Evolutionary conservation across 2,113 vertebrate species (phyloP).

Genomic region (Rhabdomys dilectus): DNA sequence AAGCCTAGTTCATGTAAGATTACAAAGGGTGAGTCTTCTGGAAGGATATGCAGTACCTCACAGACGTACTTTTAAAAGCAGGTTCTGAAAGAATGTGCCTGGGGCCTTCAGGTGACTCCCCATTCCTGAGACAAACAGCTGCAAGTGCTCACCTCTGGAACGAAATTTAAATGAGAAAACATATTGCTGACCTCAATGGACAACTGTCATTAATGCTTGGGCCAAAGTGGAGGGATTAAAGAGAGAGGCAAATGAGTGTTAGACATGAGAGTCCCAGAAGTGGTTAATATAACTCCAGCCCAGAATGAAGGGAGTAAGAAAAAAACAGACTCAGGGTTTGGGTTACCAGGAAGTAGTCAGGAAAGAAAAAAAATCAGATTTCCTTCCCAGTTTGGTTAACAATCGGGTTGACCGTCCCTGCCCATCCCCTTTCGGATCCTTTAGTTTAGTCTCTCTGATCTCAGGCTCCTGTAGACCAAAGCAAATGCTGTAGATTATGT

Average conservation of each 20-base stretch:
- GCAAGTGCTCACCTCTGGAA: background rate
- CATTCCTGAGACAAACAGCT: background rate
- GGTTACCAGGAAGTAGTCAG: background rate
- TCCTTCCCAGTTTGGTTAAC: background rate
- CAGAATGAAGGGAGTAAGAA: background rate
- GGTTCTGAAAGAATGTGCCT: background rate
- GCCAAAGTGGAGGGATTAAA: background rate
- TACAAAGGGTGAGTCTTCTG: slow-evolving; percentile 2
- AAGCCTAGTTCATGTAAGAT: background rate
- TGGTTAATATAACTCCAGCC: background rate
- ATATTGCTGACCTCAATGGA: background rate
- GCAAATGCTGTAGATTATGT: background rate
- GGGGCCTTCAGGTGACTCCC: background rate
- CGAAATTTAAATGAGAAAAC: background rate
- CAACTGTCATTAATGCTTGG: background rate
- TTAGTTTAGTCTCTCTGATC: background rate
- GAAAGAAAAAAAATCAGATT: background rate
- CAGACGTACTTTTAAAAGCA: background rate
- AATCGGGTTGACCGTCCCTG: background rate
- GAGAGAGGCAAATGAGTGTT: background rate
- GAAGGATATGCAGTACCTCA: background rate
- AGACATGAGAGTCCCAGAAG: background rate
- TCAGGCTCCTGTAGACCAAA: background rate
- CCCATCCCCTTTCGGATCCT: background rate
- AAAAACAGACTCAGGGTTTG: background rate